Evolutionary conservation across 2,888 invertebrate species (phyloP).

Genomic region (Melieria crassipennis): DNA sequence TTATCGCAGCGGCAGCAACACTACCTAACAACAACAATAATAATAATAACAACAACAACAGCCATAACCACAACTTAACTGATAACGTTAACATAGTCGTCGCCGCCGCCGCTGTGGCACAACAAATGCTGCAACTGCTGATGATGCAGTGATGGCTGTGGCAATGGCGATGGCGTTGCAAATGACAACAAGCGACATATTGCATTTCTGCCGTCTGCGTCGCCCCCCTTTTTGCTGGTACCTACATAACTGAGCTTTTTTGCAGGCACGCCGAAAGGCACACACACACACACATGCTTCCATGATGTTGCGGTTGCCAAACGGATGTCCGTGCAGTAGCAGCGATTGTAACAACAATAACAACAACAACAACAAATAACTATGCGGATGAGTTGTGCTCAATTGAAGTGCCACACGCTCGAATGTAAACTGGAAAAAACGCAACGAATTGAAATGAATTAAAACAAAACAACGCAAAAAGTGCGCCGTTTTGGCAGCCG

Average conservation of each 20-base stretch:
- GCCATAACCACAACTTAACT: not conserved
- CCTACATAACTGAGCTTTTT: not conserved
- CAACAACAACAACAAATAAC: conserved; percentile 20
- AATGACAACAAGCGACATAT: conserved; percentile 18
- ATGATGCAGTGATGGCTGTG: not conserved
- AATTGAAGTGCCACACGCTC: conserved; percentile 16
- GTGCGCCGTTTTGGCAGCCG: not conserved
- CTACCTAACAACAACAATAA: conserved; percentile 16
- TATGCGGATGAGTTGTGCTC: not conserved
- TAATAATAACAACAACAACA: conserved; percentile 5
- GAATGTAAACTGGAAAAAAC: conserved; percentile 1
- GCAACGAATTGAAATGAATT: not conserved
- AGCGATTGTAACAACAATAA: conserved; percentile 18
- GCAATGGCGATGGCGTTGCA: not conserved
- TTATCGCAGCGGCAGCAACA: too few relatives aligned
- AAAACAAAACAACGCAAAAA: not conserved
- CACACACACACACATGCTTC: not conserved
- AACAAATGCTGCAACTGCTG: not conserved
- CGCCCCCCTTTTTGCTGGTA: not conserved
- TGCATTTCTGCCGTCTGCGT: conserved; percentile 9
- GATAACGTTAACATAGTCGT: not conserved
- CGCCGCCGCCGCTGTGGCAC: too few relatives aligned
- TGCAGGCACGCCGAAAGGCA: not conserved
- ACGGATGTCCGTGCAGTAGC: conserved; percentile 17
- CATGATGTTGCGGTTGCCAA: conserved; percentile 20